Conservation (phyloP, 2,113 vertebrate species). For the Bombycilla garrulus region DNA sequence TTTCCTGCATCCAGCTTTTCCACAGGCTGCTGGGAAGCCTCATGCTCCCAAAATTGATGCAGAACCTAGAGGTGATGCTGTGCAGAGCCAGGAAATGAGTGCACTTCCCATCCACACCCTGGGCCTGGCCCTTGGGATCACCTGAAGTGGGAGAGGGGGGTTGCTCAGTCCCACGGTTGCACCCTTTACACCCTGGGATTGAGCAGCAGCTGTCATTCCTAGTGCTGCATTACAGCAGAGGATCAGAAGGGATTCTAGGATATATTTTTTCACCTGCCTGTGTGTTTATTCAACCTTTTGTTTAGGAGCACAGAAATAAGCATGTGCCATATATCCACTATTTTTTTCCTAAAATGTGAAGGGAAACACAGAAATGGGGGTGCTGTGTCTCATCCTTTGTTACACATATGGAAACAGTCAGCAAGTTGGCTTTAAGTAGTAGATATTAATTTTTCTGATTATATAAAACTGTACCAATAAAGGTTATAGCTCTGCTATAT, state of each 20-base stretch:
- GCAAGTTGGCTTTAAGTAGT: not conserved
- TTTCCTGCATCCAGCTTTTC: not conserved
- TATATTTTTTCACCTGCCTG: not conserved
- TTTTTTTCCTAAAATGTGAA: not conserved
- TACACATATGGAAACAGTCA: not conserved
- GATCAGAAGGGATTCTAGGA: not conserved
- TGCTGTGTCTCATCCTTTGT: not conserved
- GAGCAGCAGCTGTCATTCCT: not conserved
- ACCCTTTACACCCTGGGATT: not conserved
- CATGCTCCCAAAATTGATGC: not conserved
- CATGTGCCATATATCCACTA: not conserved
- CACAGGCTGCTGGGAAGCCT: not conserved
- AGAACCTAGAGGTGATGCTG: not conserved
- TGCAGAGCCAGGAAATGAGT: not conserved
- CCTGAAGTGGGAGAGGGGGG: not conserved
- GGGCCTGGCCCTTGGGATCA: not conserved
- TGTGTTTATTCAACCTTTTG: not conserved
- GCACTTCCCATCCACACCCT: not conserved
- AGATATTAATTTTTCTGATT: not conserved
- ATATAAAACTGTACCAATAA: not conserved
- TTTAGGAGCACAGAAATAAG: not conserved
- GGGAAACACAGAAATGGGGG: not conserved
- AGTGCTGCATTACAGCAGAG: not conserved
- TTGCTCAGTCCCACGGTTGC: not conserved
- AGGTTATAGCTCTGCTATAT: not conserved